Conservation (phyloP, 2,113 vertebrate species). For the Spea multiplicata region DNA sequence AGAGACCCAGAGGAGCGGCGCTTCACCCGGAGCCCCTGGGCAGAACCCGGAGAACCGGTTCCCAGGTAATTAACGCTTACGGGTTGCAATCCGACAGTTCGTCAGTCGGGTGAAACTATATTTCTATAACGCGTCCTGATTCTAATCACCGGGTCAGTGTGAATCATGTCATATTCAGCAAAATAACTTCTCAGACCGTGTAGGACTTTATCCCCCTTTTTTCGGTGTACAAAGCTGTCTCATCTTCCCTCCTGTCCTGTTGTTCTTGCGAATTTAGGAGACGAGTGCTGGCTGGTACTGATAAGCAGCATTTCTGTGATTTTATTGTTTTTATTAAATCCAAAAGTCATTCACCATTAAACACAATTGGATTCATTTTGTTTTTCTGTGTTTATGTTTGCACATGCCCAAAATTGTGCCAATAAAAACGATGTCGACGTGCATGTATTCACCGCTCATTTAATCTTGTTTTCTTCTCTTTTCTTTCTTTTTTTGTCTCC, state of each 20-base stretch:
- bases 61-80: too few relatives aligned
- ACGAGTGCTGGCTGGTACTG: constrained; percentile 52
- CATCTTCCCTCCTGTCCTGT: constrained; percentile 53
- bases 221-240: constrained; percentile 51
- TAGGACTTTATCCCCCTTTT: background rate
- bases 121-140: constrained; percentile 30
- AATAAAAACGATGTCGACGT: constrained; percentile 55
- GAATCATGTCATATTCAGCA: background rate
- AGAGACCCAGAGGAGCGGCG: too few relatives aligned
- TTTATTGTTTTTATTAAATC: constrained; percentile 64
- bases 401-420: constrained; percentile 53
- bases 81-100: too few relatives aligned
- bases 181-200: constrained; percentile 2
- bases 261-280: constrained; percentile 56
- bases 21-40: too few relatives aligned
- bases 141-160: background rate
- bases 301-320: constrained; percentile 56
- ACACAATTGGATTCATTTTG: constrained; percentile 53
- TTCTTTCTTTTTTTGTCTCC: constrained; percentile 75
- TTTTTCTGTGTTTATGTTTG: constrained; percentile 60
- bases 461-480: constrained; percentile 64
- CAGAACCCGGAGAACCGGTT: too few relatives aligned
- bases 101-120: too few relatives aligned
- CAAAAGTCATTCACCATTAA: constrained; percentile 58
- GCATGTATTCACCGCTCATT: constrained; percentile 57